A percentile compares a stretch with the other conserved stretches of the same genome.
phyloP scores from a whole-genome alignment of 2,888 invertebrate species.

The Hecatera dysodea region DNA sequence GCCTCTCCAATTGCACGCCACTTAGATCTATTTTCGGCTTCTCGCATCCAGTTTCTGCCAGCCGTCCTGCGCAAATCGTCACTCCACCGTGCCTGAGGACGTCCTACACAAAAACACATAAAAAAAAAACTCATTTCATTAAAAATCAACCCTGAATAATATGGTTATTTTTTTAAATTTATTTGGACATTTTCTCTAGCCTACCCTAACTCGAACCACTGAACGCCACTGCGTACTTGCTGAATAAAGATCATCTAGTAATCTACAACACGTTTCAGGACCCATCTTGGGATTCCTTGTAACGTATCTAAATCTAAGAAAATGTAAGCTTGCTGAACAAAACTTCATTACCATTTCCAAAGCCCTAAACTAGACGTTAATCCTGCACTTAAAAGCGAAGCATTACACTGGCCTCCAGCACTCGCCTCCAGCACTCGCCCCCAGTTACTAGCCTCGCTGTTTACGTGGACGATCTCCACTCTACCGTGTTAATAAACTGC shows the following conservation, averaged over 20 bases:
- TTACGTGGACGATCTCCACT: constrained; percentile 42
- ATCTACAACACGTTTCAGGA: neutral
- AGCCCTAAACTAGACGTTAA: constrained; percentile 14
- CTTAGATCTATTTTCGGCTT: too few relatives aligned
- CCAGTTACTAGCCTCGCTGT: constrained; percentile 15
- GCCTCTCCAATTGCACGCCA: too few relatives aligned
- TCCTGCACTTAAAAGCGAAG: constrained; percentile 16
- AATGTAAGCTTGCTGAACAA: neutral
- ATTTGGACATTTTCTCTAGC: too few relatives aligned
- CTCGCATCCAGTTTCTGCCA: too few relatives aligned
- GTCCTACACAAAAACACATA: too few relatives aligned
- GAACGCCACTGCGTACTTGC: neutral
- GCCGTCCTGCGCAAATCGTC: too few relatives aligned
- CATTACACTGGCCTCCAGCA: constrained; percentile 7
- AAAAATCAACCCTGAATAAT: too few relatives aligned
- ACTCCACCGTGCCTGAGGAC: too few relatives aligned
- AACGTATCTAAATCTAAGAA: neutral
- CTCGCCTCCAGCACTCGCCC: constrained; percentile 9
- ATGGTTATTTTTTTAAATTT: too few relatives aligned
- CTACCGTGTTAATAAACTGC: constrained; percentile 47
- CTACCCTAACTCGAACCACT: too few relatives aligned
- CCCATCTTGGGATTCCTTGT: neutral
- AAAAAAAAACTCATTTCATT: too few relatives aligned
- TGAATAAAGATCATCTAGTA: neutral
- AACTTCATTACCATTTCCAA: constrained; percentile 9